Evolutionary conservation across 2,797 vertebrate species (phyloP).

Genomic region (Megalops cyprinoides): DNA sequence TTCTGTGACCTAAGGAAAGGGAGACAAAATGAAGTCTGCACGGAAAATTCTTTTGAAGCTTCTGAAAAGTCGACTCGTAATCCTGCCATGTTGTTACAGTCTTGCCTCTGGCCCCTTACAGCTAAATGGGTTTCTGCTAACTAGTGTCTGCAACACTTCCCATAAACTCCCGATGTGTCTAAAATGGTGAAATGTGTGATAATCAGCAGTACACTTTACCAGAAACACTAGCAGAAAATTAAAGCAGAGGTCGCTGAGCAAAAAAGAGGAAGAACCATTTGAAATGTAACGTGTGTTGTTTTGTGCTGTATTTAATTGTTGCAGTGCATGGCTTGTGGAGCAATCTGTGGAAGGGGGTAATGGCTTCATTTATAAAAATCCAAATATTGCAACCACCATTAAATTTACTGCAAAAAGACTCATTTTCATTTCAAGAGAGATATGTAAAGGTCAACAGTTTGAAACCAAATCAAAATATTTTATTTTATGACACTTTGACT

Average conservation of each 20-base stretch:
- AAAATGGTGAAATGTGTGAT: background rate
- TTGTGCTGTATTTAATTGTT: too few species aligned
- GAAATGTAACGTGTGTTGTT: background rate
- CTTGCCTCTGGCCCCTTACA: background rate
- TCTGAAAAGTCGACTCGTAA: background rate
- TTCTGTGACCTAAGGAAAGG: background rate
- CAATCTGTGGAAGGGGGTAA: too few species aligned
- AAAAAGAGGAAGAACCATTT: too few species aligned
- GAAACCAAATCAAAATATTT: background rate
- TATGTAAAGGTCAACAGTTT: background rate
- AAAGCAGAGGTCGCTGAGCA: too few species aligned
- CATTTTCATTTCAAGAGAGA: background rate
- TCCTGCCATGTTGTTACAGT: background rate
- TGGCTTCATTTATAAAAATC: background rate
- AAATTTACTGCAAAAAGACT: background rate
- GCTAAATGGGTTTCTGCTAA: background rate
- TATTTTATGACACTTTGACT: background rate
- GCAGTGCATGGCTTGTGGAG: too few species aligned
- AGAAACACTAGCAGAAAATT: too few species aligned
- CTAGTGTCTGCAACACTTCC: background rate
- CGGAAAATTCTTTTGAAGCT: slow-evolving; percentile 4
- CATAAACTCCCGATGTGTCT: too few species aligned
- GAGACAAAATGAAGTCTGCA: background rate
- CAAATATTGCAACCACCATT: background rate
- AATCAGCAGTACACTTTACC: background rate